phyloP scores from a whole-genome alignment of 2,113 vertebrate species.

The Elachura formosa region DNA sequence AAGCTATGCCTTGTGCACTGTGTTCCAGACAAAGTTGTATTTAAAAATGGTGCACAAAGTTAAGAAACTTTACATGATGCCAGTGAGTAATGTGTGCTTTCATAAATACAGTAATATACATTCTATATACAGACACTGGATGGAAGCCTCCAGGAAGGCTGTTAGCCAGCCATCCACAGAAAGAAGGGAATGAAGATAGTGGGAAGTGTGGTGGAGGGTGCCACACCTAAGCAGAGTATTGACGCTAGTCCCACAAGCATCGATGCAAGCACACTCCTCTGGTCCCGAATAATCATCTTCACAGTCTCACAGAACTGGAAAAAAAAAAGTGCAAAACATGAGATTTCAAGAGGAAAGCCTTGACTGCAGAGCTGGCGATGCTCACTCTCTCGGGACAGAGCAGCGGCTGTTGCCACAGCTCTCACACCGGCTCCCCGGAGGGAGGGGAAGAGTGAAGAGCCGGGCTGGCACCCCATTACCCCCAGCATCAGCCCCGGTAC shows the following conservation, averaged over 20 bases:
- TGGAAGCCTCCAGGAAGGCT: neutral
- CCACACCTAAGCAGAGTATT: conserved; percentile 80
- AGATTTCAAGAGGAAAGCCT: neutral
- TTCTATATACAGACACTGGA: conserved; percentile 19
- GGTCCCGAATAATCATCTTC: conserved; percentile 89
- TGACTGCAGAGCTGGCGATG: neutral
- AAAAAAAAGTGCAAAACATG: neutral
- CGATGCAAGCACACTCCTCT: conserved; percentile 82
- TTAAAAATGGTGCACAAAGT: conserved; percentile 36
- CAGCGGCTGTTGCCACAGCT: fast-evolving
- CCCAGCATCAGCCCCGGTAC: neutral
- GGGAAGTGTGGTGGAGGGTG: conserved; percentile 81
- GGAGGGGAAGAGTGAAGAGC: neutral
- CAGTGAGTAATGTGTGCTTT: conserved; percentile 26
- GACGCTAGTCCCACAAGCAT: conserved; percentile 79
- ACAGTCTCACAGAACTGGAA: conserved; percentile 83
- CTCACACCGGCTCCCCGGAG: too few species aligned
- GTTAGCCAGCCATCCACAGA: conserved; percentile 91
- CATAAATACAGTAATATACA: conserved; percentile 67
- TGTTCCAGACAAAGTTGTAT: neutral
- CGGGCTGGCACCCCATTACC: neutral
- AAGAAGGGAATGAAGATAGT: conserved; percentile 85
- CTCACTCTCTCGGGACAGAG: neutral
- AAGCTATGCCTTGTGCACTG: conserved; percentile 56
- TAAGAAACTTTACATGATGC: neutral